Conservation (phyloP, 2,888 invertebrate genomes). For the Drosophila gaucha region DNA sequence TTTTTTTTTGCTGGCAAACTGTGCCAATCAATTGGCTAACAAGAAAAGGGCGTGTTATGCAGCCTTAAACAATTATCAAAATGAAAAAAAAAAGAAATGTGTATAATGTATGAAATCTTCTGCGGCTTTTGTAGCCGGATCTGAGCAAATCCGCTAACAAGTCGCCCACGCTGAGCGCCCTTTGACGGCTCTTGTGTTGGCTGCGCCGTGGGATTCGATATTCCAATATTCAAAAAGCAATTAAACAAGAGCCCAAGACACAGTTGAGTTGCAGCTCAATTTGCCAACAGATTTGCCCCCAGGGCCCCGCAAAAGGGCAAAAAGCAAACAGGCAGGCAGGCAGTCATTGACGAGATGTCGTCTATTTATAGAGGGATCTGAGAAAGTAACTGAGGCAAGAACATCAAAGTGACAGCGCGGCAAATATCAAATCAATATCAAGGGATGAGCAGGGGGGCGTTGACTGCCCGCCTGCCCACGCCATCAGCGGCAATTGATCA, state of each 20-base stretch:
- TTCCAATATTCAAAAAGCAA: constrained; percentile 28
- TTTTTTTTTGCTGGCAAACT: constrained; percentile 10
- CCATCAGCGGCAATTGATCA: constrained; percentile 41
- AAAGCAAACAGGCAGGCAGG: constrained; percentile 1
- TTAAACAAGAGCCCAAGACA: constrained; percentile 22
- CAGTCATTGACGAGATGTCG: constrained; percentile 1
- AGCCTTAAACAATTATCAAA: constrained; percentile 21
- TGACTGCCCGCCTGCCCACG: not conserved
- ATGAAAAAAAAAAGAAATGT: not conserved
- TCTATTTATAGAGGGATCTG: constrained; percentile 37
- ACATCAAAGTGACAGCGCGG: constrained; percentile 68
- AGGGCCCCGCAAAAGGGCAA: constrained; percentile 41
- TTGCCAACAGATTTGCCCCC: constrained; percentile 26
- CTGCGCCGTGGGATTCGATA: constrained; percentile 18
- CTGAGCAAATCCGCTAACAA: constrained; percentile 43
- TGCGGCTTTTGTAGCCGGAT: constrained; percentile 46
- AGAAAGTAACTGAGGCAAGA: constrained; percentile 44
- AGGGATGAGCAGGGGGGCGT: not conserved
- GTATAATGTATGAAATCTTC: constrained; percentile 1
- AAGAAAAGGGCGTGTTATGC: constrained; percentile 29
- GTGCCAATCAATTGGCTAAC: constrained; percentile 35
- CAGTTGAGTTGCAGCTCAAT: constrained; percentile 51
- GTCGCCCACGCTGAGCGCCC: constrained; percentile 48
- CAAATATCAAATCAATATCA: constrained; percentile 40
- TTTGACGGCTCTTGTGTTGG: constrained; percentile 15